Base-by-base conservation (phyloP, 2,888 invertebrate genomes). In the Strigamia maritima region DNA sequence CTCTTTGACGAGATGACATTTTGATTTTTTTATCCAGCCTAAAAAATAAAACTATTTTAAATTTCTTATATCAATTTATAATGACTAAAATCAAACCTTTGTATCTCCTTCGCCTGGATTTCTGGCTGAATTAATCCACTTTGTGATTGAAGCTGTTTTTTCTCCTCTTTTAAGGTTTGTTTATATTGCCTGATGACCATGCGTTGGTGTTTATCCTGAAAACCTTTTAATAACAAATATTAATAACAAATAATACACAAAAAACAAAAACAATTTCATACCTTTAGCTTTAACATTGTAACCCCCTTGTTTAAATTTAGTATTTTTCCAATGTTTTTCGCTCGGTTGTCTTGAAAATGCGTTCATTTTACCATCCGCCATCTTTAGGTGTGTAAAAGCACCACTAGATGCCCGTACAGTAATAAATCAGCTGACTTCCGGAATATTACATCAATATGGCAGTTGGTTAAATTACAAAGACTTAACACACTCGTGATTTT, bases 11-110 rank as follows among this genome's bases (percentile, higher is more conserved):
- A 8, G 49, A 7, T 26, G 49, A 22, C 77, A 77, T 77, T 49
- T 77, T 77, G 12, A 77, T 28, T 26, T 77, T 77, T 49, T 28
- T 38, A 28, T 77, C 49, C 3, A 77, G 14, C 4, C 77, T 77
- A 8, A 8, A 38, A 4, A 7, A 76, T 22, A 38, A 38, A 38
- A 3, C 8, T 1, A 75, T 31, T 31, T n/a, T n/a, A n/a, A n/a
- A 31, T n/a, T 19, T 8, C 4, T 35, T 16, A 3, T n/a, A 35
- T 16, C 2, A 75, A 28, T 35, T 16, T 35, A 31, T 14, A 22
- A 77, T n/a, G 28, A 35, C 22, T 35, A n/a, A 76, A 22, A 75
- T 24, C 1, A 60, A 22, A 60, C 60, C 24, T 70, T 70, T 70
- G 14, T 16, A 70, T 70, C 24, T n/a, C 60, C 8, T 65, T 22